phyloP scores from a whole-genome alignment of 1,140 invertebrate species.

The Tribolium castaneum region DNA sequence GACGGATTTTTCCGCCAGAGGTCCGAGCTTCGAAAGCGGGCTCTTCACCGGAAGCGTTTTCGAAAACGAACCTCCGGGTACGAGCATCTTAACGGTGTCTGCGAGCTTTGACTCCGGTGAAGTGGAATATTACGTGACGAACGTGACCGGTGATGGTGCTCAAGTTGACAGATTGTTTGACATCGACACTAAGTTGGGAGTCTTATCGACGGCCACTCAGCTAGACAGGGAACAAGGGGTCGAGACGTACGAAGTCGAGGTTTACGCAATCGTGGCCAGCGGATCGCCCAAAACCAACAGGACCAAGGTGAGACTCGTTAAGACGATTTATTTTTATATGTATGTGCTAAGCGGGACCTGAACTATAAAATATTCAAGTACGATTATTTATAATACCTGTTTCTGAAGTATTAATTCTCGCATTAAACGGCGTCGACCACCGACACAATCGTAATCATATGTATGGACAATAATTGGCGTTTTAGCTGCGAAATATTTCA shows the following conservation, averaged over 20 bases:
- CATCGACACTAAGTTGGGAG: constrained; percentile 89
- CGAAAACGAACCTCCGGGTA: constrained; percentile 90
- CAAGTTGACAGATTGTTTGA: constrained; percentile 88
- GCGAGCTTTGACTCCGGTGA: constrained; percentile 72
- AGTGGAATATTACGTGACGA: constrained; percentile 93
- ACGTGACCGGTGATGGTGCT: constrained; percentile 81
- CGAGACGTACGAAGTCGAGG: constrained; percentile 83
- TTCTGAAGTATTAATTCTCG: constrained; percentile 40
- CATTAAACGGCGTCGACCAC: constrained; percentile 41
- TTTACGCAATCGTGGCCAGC: constrained; percentile 79
- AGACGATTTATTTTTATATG: constrained; percentile 34
- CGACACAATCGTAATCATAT: constrained; percentile 45
- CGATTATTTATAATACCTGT: constrained; percentile 45
- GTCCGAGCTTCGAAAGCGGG: constrained; percentile 75
- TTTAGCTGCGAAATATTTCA: too few species aligned
- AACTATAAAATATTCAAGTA: constrained; percentile 45
- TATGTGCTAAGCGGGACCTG: constrained; percentile 35
- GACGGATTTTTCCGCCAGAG: constrained; percentile 65
- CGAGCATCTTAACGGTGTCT: constrained; percentile 81
- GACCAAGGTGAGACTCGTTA: constrained; percentile 75
- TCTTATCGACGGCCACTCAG: constrained; percentile 84
- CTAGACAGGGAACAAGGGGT: constrained; percentile 88
- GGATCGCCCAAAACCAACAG: constrained; percentile 76
- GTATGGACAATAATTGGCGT: neutral
- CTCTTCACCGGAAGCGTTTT: constrained; percentile 78